phyloP scores from a whole-genome alignment of 2,797 vertebrate genomes.

The Dryobates pubescens region DNA sequence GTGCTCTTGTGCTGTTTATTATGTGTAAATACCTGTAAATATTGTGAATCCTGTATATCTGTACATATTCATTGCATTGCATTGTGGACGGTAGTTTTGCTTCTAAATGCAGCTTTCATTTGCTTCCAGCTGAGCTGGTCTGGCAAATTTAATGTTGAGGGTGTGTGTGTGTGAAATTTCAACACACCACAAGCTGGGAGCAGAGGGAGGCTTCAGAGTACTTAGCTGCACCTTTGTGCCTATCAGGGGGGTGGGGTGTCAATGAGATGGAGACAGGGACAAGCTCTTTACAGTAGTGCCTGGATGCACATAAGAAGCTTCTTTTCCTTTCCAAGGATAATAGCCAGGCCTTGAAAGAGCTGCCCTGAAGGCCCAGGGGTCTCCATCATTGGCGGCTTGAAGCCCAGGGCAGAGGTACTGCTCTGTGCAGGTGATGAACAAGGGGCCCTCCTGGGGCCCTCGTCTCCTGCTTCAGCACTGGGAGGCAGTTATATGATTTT shows the following conservation, averaged over 20 bases:
- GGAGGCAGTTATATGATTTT: neutral
- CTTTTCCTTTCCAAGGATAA: neutral
- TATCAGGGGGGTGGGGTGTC: no score
- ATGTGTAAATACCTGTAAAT: no score
- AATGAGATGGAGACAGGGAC: neutral
- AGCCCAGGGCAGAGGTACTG: neutral
- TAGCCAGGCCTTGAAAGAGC: neutral
- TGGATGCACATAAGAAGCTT: neutral
- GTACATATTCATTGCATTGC: no score
- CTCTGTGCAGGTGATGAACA: neutral
- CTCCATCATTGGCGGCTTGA: neutral
- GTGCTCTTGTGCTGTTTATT: no score
- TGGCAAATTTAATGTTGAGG: no score
- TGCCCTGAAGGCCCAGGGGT: neutral
- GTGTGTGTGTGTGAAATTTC: no score
- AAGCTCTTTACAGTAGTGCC: neutral
- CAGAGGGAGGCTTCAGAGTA: neutral
- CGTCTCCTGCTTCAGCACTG: neutral
- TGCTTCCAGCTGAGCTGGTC: no score
- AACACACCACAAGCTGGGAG: neutral
- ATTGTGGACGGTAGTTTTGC: no score
- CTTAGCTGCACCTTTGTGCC: neutral
- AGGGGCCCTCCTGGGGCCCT: neutral
- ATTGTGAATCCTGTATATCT: no score
- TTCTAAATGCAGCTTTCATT: no score